These are phyloP conservation scores for Phoenicopterus ruber DNA, from an alignment of 2,113 vertebrate species.

Conservation along the genomic window DNA sequence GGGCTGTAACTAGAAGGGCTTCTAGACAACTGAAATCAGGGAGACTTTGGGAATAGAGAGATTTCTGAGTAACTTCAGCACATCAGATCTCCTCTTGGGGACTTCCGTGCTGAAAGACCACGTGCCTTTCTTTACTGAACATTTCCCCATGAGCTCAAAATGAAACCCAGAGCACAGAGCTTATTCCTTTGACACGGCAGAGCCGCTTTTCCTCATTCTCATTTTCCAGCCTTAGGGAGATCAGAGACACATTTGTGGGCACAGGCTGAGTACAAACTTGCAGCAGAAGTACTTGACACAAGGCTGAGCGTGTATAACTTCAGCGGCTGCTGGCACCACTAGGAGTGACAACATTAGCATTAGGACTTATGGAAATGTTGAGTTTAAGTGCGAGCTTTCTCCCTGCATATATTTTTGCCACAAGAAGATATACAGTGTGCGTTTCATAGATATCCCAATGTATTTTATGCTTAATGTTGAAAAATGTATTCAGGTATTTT, in stretches of 20 bases:
- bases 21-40: neutral
- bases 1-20: too few species aligned
- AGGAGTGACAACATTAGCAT: neutral
- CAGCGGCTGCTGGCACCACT: neutral
- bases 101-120: too few species aligned
- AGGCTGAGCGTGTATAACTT: neutral
- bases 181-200: neutral
- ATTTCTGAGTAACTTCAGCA: neutral
- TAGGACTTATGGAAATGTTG: neutral
- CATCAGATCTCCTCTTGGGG: neutral
- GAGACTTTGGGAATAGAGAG: neutral
- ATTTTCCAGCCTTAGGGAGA: neutral
- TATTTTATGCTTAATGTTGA: neutral
- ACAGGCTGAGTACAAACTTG: neutral
- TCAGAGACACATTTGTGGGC: too few species aligned
- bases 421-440: neutral
- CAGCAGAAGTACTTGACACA: neutral
- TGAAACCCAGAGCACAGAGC: neutral
- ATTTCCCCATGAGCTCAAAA: neutral
- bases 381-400: neutral
- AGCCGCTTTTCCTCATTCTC: neutral
- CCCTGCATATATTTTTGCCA: neutral
- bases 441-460: neutral
- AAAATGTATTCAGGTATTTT: neutral
- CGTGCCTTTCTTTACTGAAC: too few species aligned